These are phyloP conservation scores for Zygogramma bicolorata DNA, from an alignment of 2,888 invertebrate species.

Conservation along the genomic window DNA sequence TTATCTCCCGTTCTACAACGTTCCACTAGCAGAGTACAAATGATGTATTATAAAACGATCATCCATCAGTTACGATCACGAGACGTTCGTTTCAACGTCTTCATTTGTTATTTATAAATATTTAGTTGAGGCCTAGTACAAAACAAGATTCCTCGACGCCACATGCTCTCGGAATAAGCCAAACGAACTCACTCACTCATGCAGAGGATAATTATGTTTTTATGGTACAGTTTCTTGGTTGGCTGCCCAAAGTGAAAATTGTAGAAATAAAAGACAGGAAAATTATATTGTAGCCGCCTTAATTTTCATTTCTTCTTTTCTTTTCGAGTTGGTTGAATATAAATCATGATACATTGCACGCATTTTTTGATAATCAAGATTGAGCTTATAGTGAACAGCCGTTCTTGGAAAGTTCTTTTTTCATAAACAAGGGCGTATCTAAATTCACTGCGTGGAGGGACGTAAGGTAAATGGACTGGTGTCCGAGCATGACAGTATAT, in stretches of 20 bases:
- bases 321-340: neutral
- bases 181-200: neutral
- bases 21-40: neutral
- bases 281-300: neutral
- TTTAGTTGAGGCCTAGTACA: slow-evolving; percentile 1
- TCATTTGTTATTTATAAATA: neutral
- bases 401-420: too few species aligned
- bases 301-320: neutral
- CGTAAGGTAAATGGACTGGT: too few species aligned
- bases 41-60: slow-evolving; percentile 34
- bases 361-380: neutral
- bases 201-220: slow-evolving; percentile 3
- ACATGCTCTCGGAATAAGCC: neutral
- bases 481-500: too few species aligned
- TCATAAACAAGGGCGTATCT: too few species aligned
- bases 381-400: too few species aligned
- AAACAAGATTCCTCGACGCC: neutral
- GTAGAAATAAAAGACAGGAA: neutral
- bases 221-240: neutral
- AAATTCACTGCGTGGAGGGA: too few species aligned
- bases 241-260: slow-evolving; percentile 7
- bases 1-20: too few species aligned
- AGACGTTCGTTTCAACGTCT: neutral
- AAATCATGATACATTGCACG: neutral
- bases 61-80: neutral